Conservation (phyloP, 2,113 vertebrate species). For the Alces alces region DNA sequence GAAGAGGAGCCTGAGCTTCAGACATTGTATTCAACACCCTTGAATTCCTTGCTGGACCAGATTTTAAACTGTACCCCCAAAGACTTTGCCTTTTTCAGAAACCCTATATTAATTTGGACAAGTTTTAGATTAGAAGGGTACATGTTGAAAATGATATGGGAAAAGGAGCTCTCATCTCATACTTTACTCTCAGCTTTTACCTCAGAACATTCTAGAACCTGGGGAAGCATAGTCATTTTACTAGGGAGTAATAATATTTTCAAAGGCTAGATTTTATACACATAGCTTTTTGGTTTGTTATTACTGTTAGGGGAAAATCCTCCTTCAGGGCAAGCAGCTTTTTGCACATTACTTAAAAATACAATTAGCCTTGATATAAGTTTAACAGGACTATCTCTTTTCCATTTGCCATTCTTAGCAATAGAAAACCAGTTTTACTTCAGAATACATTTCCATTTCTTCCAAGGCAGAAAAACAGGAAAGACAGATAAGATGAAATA, state of each 20-base stretch:
- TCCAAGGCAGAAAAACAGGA: not conserved
- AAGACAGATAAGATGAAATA: not conserved
- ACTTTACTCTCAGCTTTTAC: not conserved
- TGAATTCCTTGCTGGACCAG: not conserved
- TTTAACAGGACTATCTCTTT: not conserved
- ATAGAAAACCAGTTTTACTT: not conserved
- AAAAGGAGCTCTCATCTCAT: not conserved
- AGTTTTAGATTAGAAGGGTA: not conserved
- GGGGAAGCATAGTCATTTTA: not conserved
- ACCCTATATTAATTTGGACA: not conserved
- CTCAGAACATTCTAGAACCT: not conserved
- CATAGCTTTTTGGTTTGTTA: not conserved
- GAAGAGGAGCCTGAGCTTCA: not conserved
- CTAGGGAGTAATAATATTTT: not conserved
- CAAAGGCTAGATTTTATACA: not conserved
- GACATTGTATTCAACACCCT: not conserved
- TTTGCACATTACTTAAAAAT: conserved; percentile 13
- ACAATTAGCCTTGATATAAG: not conserved
- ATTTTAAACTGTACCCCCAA: not conserved
- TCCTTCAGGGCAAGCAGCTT: not conserved
- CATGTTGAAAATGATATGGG: not conserved
- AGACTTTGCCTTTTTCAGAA: not conserved
- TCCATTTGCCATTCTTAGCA: not conserved
- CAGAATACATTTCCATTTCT: not conserved
- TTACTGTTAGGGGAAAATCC: not conserved